A percentile compares a stretch with the other conserved stretches of the same genome.
These are phyloP conservation scores for Myotis davidii DNA, from an alignment of 2,113 vertebrate species.

Conservation along the genomic window DNA sequence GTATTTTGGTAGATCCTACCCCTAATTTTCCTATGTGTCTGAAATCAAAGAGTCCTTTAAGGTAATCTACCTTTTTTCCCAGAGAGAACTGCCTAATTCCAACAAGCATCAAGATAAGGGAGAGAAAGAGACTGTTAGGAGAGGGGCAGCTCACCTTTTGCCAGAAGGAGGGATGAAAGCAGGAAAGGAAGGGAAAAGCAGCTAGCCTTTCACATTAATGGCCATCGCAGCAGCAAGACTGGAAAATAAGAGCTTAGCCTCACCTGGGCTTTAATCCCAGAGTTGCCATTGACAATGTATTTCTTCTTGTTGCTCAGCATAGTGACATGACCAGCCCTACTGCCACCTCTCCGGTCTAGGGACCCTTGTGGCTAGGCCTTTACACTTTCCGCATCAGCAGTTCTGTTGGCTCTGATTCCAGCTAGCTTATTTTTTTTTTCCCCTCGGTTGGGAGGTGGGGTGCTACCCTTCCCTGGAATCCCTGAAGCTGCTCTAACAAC, in stretches of 20 bases:
- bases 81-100: conserved; percentile 31
- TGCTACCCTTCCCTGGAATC: conserved; percentile 47
- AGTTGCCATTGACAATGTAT: conserved; percentile 83
- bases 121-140: neutral
- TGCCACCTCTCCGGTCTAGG: conserved; percentile 30
- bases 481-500: conserved; percentile 42
- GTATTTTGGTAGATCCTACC: neutral
- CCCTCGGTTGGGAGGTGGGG: neutral
- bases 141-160: conserved; percentile 26
- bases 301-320: conserved; percentile 88
- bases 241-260: conserved; percentile 72
- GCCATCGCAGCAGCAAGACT: accelerated
- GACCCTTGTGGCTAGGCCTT: conserved; percentile 73
- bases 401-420: conserved; percentile 81
- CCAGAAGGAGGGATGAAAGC: conserved; percentile 6
- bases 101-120: conserved; percentile 10
- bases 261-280: conserved; percentile 86
- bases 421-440: conserved; percentile 51
- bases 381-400: conserved; percentile 77
- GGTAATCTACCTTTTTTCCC: neutral
- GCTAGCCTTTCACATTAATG: accelerated
- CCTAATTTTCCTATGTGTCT: conserved; percentile 20
- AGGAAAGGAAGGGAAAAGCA: neutral
- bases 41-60: conserved; percentile 39
- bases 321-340: conserved; percentile 37